phyloP scores from a whole-genome alignment of 2,888 invertebrate genomes.

The Scrobipalpa atriplicella region DNA sequence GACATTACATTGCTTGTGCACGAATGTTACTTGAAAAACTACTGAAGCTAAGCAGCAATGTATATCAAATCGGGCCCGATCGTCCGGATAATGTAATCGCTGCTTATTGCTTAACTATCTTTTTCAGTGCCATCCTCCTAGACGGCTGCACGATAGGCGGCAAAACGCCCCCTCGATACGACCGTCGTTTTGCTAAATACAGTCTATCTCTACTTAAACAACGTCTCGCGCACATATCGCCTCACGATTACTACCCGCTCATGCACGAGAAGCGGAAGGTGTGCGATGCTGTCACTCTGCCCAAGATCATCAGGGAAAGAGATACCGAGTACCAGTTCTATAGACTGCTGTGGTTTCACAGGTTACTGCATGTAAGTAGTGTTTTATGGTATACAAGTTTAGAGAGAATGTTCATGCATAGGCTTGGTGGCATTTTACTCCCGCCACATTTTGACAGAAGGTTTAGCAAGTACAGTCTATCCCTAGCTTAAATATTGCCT shows the following conservation, averaged over 20 bases:
- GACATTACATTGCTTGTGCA: too few relatives aligned
- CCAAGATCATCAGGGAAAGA: slow-evolving; percentile 94
- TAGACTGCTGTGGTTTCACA: slow-evolving; percentile 91
- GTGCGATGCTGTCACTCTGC: slow-evolving; percentile 90
- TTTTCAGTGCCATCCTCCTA: slow-evolving; percentile 88
- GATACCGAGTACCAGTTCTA: slow-evolving; percentile 99
- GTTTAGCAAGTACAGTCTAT: not conserved
- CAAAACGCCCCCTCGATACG: slow-evolving; percentile 80
- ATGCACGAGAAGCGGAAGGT: slow-evolving; percentile 82
- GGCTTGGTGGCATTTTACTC: too few relatives aligned
- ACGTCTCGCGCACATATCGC: slow-evolving; percentile 90
- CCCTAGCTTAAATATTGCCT: too few relatives aligned
- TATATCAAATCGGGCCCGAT: too few relatives aligned
- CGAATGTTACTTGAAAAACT: too few relatives aligned
- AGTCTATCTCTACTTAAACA: slow-evolving; percentile 64
- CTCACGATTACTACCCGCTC: slow-evolving; percentile 91
- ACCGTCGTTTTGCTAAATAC: slow-evolving; percentile 76
- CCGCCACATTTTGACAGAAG: too few relatives aligned
- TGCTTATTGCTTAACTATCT: too few relatives aligned
- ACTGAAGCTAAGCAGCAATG: too few relatives aligned
- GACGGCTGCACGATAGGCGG: slow-evolving; percentile 93
- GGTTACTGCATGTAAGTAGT: slow-evolving; percentile 87
- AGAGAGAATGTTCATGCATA: not conserved
- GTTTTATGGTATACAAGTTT: not conserved
- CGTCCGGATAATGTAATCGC: too few relatives aligned